Evolutionary conservation across 2,797 vertebrate genomes (phyloP).

Genomic region (Enteromius fasciolatus): DNA sequence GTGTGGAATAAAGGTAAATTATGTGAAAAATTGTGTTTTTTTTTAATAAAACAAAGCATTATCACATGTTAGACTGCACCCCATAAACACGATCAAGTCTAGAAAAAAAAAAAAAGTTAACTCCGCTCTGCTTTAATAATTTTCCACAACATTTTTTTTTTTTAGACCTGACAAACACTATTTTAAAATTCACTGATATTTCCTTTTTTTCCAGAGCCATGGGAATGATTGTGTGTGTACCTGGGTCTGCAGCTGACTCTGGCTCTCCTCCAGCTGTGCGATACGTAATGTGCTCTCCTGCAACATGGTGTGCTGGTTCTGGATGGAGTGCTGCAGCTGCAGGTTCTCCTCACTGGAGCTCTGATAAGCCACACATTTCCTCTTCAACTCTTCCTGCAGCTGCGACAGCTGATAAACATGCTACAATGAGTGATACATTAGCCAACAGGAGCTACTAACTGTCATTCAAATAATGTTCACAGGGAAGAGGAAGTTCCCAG

Average conservation of each 20-base stretch:
- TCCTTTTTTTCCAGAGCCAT: not conserved
- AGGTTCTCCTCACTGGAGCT: constrained; percentile 82
- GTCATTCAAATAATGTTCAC: not conserved
- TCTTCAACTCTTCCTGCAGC: constrained; percentile 85
- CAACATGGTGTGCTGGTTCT: constrained; percentile 90
- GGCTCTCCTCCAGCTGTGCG: constrained; percentile 90
- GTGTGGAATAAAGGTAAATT: too few species aligned
- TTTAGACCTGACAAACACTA: not conserved
- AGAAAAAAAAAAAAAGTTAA: too few species aligned
- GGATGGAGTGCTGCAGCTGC: constrained; percentile 85
- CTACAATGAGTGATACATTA: not conserved
- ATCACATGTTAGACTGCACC: too few species aligned
- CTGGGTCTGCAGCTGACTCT: constrained; percentile 86
- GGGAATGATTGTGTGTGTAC: constrained; percentile 62
- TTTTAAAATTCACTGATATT: not conserved
- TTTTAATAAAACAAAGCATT: too few species aligned
- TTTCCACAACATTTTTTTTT: not conserved
- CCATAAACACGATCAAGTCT: too few species aligned
- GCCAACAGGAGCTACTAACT: not conserved
- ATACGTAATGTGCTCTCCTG: constrained; percentile 85
- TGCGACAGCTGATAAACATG: constrained; percentile 75
- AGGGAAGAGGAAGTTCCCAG: constrained; percentile 17
- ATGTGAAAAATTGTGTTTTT: too few species aligned
- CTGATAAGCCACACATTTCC: constrained; percentile 77
- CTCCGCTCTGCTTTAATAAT: not conserved